Conservation (phyloP, 2,797 vertebrate genomes). For the Tinamus major region DNA sequence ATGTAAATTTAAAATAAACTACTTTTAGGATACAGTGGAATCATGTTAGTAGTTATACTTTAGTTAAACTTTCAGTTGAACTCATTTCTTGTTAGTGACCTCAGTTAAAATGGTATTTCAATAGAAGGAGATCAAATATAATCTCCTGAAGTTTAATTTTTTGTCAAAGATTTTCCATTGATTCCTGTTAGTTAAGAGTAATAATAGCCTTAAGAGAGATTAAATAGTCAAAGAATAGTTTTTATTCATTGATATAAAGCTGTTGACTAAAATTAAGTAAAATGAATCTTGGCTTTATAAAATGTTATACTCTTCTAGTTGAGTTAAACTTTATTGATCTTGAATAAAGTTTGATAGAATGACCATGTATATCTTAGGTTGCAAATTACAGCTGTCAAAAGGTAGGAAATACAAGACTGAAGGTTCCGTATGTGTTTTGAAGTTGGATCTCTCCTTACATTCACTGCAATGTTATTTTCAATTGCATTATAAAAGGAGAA, state of each 20-base stretch:
- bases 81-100: not conserved
- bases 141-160: not conserved
- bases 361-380: accelerated
- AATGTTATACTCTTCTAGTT: not conserved
- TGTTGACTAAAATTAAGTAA: not conserved
- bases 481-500: not conserved
- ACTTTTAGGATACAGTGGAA: not conserved
- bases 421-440: not conserved
- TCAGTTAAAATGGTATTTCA: not conserved
- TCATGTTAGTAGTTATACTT: not conserved
- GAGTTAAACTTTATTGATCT: not conserved
- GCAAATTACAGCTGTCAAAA: not conserved
- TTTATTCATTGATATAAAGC: not conserved
- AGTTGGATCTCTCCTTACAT: not conserved
- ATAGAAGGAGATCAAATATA: not conserved
- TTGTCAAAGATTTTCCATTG: not conserved
- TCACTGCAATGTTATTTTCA: not conserved
- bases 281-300: not conserved
- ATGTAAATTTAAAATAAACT: not conserved
- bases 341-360: not conserved
- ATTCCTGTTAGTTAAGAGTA: not conserved
- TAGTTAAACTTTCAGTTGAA: not conserved
- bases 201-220: not conserved
- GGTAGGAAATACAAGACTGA: not conserved
- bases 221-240: not conserved